Percentiles rank a stretch among this genome's conserved stretches.
These are phyloP conservation scores for Thysanoteuthis rhombus DNA, from an alignment of 2,888 invertebrate species.

Conservation along the genomic window DNA sequence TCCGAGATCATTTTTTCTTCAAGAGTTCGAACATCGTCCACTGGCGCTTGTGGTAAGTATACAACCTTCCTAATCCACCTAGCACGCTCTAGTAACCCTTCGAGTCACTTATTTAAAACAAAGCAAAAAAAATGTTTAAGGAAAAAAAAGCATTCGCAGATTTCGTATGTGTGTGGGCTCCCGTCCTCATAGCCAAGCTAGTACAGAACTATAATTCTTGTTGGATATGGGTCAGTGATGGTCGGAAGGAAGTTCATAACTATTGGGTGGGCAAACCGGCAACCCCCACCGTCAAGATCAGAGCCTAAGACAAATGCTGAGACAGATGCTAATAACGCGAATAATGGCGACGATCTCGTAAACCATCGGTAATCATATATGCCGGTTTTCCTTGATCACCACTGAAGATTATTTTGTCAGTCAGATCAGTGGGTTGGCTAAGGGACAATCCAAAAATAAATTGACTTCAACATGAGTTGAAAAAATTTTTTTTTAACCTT, in stretches of 20 bases:
- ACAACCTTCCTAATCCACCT: too few species aligned
- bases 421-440: not conserved
- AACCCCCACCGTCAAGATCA: not conserved
- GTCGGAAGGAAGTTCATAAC: not conserved
- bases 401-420: not conserved
- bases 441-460: not conserved
- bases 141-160: too few species aligned
- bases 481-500: not conserved
- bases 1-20: too few species aligned
- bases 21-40: too few species aligned
- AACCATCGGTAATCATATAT: not conserved
- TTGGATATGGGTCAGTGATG: not conserved
- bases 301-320: not conserved
- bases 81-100: too few species aligned
- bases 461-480: not conserved
- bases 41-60: too few species aligned
- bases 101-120: too few species aligned
- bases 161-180: not conserved
- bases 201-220: not conserved
- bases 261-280: not conserved
- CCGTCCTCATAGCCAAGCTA: not conserved
- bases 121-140: too few species aligned
- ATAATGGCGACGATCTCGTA: not conserved
- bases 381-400: not conserved
- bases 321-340: not conserved